Base-by-base conservation (phyloP, 2,888 invertebrate species). In the Teleiodes luculella region DNA sequence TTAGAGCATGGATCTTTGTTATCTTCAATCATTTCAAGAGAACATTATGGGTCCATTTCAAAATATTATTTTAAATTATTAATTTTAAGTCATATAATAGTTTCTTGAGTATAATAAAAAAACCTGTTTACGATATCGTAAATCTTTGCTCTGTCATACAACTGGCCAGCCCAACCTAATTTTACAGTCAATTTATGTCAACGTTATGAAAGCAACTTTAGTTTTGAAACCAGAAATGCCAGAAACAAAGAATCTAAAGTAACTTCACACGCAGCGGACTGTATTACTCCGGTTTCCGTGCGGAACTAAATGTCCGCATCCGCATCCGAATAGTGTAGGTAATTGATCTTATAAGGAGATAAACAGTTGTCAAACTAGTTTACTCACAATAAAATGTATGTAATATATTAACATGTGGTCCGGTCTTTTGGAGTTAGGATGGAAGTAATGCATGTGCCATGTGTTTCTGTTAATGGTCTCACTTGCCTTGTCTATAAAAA, bases 271-370 rank as follows among this genome's bases (percentile, higher is more conserved):
- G 24, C 6, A 4, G 24, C 6, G 24, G 24, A 24, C 24, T 6
- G 24, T 24, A 24, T 6, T 6, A 24, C 24, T 24, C 24, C 3
- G 24, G n/a, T 33, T 20, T 20, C 20, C 43, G 28, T 28, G 13
- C 43, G 43, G 43, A 43, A 43, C 24, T 13, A 4, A 24, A 24
- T 24, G 28, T 28, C 24, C 8, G 28, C 7, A 13, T 43, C 43
- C 43, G 43, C 43, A 28, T 43, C 43, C 43, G 43, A 43, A 43
- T 10, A 28, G 4, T 13, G 28, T 11, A 16, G 13, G 39, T 28
- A 43, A 43, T 43, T 43, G 43, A 43, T 43, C 28, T 28, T 43
- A 13, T 43, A 28, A 24, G 11, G 43, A 28, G 43, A 43, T 43
- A 43, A 16, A 6, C 43, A 43, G 28, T 13, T 3, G 43, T 43